phyloP scores from a whole-genome alignment of 2,113 vertebrate genomes.

The Setophaga petechia region DNA sequence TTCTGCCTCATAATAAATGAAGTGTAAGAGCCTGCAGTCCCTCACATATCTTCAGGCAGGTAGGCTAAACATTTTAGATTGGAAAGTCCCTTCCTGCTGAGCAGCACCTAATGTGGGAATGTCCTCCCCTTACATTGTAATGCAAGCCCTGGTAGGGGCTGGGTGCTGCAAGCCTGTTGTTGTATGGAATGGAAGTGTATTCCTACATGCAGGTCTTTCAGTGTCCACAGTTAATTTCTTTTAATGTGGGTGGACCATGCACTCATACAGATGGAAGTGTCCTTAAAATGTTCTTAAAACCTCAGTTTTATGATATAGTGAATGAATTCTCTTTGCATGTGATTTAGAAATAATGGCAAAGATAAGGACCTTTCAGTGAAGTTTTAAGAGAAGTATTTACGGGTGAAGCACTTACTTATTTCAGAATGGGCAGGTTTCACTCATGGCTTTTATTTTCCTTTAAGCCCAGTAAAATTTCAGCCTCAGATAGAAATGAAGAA shows the following conservation, averaged over 20 bases:
- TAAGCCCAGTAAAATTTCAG: background rate
- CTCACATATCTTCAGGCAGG: background rate
- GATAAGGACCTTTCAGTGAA: background rate
- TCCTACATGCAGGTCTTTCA: background rate
- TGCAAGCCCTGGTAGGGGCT: background rate
- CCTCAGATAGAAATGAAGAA: background rate
- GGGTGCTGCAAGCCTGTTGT: background rate
- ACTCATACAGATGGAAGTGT: background rate
- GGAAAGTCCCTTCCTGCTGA: background rate
- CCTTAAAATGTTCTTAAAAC: background rate
- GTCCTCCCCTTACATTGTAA: background rate
- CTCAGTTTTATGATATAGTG: background rate
- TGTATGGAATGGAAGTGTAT: background rate
- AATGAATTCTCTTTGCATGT: background rate
- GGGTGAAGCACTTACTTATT: background rate
- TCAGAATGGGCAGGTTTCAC: background rate
- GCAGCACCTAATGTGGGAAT: background rate
- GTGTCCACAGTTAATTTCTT: background rate
- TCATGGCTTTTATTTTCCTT: background rate
- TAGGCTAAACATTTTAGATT: constrained; percentile 33
- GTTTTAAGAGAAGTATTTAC: background rate
- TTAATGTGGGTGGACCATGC: too few relatives aligned
- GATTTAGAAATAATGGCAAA: background rate
- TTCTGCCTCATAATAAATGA: background rate
- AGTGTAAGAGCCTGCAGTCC: background rate